Percentiles rank a stretch among this genome's conserved stretches.
phyloP scores from a whole-genome alignment of 2,113 vertebrate genomes.

The Dipodomys spectabilis region DNA sequence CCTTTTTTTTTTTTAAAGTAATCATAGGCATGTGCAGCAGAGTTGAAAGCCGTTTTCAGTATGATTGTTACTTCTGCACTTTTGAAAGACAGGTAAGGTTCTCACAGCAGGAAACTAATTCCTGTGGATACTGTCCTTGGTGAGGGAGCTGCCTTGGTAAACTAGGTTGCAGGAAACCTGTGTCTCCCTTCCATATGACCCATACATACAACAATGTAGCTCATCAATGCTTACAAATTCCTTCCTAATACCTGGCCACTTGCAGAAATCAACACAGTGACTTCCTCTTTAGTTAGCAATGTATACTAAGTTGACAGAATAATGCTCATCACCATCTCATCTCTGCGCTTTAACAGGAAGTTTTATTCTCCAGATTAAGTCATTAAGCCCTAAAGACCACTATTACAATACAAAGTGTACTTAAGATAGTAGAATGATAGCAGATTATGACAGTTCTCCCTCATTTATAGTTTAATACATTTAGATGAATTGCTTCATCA shows the following conservation, averaged over 20 bases:
- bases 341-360: background rate
- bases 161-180: accelerated
- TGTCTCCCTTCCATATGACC: background rate
- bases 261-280: background rate
- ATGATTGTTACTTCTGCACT: background rate
- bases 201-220: too few species aligned
- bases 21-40: background rate
- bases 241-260: background rate
- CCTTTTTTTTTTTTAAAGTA: background rate
- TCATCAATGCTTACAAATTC: background rate
- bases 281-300: background rate
- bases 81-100: background rate
- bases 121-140: background rate
- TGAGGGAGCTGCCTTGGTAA: background rate
- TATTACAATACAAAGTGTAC: constrained; percentile 21
- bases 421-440: background rate
- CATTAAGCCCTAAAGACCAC: background rate
- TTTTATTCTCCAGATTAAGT: background rate
- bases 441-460: background rate
- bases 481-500: constrained; percentile 23
- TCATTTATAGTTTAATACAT: constrained; percentile 25
- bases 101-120: background rate
- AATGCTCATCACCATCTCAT: background rate
- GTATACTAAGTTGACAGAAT: background rate
- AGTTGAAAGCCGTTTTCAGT: background rate